Evolutionary conservation across 2,888 invertebrate genomes (phyloP).

Genomic region (Sphaerophoria rueppellii): DNA sequence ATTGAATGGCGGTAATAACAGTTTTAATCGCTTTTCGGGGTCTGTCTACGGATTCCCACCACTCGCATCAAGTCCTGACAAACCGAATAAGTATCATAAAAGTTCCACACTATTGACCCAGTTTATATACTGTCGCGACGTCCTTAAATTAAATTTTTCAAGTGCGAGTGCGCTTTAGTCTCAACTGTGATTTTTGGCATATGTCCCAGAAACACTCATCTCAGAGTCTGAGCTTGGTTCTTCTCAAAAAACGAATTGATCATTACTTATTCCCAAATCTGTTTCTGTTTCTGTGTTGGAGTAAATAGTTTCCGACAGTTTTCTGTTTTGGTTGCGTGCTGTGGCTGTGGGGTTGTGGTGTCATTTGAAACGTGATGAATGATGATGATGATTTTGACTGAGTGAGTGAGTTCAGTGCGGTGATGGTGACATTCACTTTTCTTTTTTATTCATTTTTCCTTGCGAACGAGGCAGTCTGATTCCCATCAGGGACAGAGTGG

Average conservation of each 20-base stretch:
- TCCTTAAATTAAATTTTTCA: slow-evolving; percentile 47
- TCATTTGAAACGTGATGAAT: slow-evolving; percentile 36
- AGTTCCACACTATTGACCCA: slow-evolving; percentile 55
- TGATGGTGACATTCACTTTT: slow-evolving; percentile 71
- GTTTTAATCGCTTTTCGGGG: slow-evolving; percentile 37
- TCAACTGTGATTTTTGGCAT: slow-evolving; percentile 55
- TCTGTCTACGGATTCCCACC: not conserved
- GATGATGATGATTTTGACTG: slow-evolving; percentile 48
- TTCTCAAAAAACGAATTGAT: slow-evolving; percentile 47
- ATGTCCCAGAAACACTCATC: slow-evolving; percentile 63
- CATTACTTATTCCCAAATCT: slow-evolving; percentile 62
- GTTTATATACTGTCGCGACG: slow-evolving; percentile 40
- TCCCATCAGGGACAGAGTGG: not conserved
- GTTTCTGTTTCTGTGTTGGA: slow-evolving; percentile 1
- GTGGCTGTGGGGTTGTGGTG: not conserved
- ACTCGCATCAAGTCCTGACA: too few species aligned
- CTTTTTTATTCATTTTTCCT: not conserved
- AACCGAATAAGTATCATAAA: not conserved
- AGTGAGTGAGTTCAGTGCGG: slow-evolving; percentile 48
- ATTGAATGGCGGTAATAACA: slow-evolving; percentile 47
- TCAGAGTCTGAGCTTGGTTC: slow-evolving; percentile 6
- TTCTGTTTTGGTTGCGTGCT: slow-evolving; percentile 6
- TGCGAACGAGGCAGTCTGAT: not conserved
- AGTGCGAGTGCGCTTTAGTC: slow-evolving; percentile 43
- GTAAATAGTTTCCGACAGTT: slow-evolving; percentile 9